phyloP scores from a whole-genome alignment of 2,888 invertebrate species.

The Phengaris alcon region DNA sequence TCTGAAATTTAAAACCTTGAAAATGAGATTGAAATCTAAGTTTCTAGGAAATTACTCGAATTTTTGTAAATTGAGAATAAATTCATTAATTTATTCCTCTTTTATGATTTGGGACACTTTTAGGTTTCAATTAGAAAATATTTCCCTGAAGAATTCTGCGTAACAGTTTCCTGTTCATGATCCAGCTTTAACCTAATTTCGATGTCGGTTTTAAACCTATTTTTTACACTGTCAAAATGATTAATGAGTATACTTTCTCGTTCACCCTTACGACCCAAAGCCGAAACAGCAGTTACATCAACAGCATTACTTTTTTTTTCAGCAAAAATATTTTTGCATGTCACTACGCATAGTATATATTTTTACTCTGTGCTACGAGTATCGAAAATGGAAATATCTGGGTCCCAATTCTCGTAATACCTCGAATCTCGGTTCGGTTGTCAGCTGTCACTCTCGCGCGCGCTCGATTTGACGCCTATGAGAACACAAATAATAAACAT shows the following conservation, averaged over 20 bases:
- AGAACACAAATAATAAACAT: no score
- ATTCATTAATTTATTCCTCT: background rate
- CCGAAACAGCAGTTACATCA: no score
- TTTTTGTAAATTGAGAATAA: background rate
- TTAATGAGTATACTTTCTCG: constrained; percentile 1
- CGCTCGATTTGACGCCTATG: no score
- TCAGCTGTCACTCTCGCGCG: no score
- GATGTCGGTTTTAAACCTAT: background rate
- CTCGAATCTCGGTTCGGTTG: no score
- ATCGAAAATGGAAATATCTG: no score
- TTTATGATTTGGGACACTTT: background rate
- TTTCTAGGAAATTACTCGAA: background rate
- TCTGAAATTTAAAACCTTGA: background rate
- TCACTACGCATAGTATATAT: no score
- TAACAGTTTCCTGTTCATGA: background rate
- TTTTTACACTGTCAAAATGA: constrained; percentile 12
- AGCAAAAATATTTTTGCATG: no score
- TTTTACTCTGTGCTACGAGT: no score
- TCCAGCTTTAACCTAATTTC: constrained; percentile 4
- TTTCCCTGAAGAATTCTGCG: background rate
- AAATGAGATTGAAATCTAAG: background rate
- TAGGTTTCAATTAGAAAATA: background rate
- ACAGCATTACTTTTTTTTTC: no score
- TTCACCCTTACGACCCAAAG: background rate
- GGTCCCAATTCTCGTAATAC: no score